Evolutionary conservation across 2,797 vertebrate genomes (phyloP).

Genomic region (Anisognathus igniventris): DNA sequence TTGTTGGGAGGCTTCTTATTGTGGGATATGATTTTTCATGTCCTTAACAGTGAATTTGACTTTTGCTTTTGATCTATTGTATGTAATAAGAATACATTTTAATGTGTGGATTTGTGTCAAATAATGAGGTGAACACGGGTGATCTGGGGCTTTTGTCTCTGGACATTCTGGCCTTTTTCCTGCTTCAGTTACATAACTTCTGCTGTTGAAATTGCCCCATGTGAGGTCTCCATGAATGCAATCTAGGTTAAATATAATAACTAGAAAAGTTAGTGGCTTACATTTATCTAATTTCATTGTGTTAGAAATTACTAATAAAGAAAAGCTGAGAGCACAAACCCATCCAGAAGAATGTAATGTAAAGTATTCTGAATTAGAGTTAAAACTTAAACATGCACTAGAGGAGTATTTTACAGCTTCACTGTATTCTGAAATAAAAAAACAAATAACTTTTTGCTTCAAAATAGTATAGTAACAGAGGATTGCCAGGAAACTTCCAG

Average conservation of each 20-base stretch:
- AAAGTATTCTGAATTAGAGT: neutral
- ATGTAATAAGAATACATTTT: neutral
- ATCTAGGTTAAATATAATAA: neutral
- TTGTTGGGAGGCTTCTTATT: neutral
- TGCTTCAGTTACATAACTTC: neutral
- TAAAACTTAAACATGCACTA: neutral
- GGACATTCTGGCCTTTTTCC: neutral
- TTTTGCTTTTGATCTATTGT: neutral
- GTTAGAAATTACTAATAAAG: neutral
- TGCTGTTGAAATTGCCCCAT: neutral
- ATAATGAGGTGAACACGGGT: neutral
- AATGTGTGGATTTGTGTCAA: neutral
- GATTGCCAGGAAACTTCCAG: neutral
- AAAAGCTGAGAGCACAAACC: neutral
- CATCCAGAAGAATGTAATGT: neutral
- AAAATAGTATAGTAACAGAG: neutral
- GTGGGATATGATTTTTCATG: fast-evolving
- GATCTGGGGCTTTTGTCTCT: neutral
- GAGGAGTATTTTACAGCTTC: neutral
- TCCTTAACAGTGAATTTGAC: neutral
- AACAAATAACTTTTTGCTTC: neutral
- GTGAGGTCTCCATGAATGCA: neutral
- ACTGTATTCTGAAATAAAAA: neutral
- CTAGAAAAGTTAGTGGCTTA: neutral
- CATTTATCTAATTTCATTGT: neutral